Conservation (phyloP, 2,797 vertebrate species). For the Rhynchotus rufescens region DNA sequence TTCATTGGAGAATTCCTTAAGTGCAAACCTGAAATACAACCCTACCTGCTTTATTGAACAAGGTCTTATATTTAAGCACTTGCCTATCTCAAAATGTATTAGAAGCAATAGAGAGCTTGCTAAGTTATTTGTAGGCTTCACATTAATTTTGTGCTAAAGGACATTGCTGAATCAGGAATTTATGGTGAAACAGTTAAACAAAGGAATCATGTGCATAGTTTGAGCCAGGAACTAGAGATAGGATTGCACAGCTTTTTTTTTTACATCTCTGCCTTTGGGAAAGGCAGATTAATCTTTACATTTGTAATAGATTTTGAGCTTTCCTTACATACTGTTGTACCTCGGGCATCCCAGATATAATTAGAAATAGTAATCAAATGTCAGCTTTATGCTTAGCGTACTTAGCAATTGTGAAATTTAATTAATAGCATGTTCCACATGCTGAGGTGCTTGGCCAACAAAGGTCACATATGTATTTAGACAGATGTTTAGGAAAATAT, state of each 20-base stretch:
- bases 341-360: conserved; percentile 49
- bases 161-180: conserved; percentile 53
- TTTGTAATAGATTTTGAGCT: conserved; percentile 48
- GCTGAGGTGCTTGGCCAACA: conserved; percentile 19
- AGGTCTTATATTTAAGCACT: not conserved
- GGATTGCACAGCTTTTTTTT: conserved; percentile 3
- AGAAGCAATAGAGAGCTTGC: not conserved
- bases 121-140: conserved; percentile 24
- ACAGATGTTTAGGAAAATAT: conserved; percentile 16
- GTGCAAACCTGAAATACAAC: not conserved
- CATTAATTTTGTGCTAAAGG: conserved; percentile 19
- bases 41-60: not conserved
- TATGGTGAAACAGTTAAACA: conserved; percentile 50
- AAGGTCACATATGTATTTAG: conserved; percentile 35
- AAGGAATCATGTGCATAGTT: conserved; percentile 3
- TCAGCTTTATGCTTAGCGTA: not conserved
- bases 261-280: conserved; percentile 41
- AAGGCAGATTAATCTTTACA: conserved; percentile 56
- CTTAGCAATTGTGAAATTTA: conserved; percentile 40
- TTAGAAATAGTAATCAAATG: conserved; percentile 64
- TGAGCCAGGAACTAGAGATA: not conserved
- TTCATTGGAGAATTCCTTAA: not conserved
- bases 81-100: not conserved
- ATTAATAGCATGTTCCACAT: conserved; percentile 26
- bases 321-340: conserved; percentile 24